Evolutionary conservation across 2,797 vertebrate genomes (phyloP).

Genomic region (Tenualosa thibaudeaui): DNA sequence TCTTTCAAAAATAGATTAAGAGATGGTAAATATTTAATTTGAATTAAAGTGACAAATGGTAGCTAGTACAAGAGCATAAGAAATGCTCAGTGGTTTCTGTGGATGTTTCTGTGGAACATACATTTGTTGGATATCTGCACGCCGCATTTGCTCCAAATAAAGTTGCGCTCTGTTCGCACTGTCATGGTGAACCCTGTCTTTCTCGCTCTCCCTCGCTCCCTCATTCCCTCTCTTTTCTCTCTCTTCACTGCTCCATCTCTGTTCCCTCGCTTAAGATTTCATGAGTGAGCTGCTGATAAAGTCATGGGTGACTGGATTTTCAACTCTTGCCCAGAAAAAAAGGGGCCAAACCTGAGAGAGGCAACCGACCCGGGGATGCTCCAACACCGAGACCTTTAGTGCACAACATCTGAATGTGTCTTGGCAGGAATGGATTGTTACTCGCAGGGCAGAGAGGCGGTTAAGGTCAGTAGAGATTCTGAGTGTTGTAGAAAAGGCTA

Average conservation of each 20-base stretch:
- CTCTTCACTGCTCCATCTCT: conserved; percentile 42
- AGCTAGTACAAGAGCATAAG: conserved; percentile 20
- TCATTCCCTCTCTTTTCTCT: neutral
- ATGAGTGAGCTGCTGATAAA: conserved; percentile 76
- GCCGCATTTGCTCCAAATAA: conserved; percentile 24
- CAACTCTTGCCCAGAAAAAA: conserved; percentile 66
- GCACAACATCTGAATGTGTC: conserved; percentile 63
- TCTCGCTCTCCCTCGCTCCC: conserved; percentile 50
- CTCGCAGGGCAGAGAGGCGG: conserved; percentile 38
- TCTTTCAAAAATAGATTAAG: conserved; percentile 41
- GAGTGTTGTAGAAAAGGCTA: conserved; percentile 1
- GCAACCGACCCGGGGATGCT: conserved; percentile 34
- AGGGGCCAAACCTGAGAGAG: conserved; percentile 38
- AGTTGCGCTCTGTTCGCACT: conserved; percentile 24
- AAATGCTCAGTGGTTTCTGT: conserved; percentile 22
- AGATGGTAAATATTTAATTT: conserved; percentile 54
- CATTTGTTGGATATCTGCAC: conserved; percentile 29
- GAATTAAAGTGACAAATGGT: conserved; percentile 39
- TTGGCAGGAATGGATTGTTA: conserved; percentile 45
- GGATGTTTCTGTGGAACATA: conserved; percentile 23
- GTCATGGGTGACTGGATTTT: conserved; percentile 73
- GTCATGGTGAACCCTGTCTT: conserved; percentile 20
- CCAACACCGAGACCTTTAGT: conserved; percentile 46
- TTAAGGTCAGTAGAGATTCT: neutral
- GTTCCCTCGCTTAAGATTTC: conserved; percentile 67